Percentiles rank a stretch among this genome's conserved stretches.
These are phyloP conservation scores for Scolopax rusticola DNA, from an alignment of 2,797 vertebrate genomes.

Conservation along the genomic window DNA sequence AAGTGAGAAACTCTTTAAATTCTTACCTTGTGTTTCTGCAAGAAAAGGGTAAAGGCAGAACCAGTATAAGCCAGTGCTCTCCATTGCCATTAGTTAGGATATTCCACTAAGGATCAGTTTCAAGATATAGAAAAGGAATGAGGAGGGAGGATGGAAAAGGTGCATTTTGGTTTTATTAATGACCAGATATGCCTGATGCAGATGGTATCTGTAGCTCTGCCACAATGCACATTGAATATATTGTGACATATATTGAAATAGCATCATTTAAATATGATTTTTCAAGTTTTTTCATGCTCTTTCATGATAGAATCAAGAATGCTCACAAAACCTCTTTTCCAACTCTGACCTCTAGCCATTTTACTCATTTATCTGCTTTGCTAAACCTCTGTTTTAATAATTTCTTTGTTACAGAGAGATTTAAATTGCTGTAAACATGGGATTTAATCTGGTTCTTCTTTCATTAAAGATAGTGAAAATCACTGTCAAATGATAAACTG, in stretches of 20 bases:
- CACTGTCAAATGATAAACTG: not conserved
- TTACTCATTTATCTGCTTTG: not conserved
- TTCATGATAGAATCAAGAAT: not conserved
- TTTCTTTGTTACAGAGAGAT: not conserved
- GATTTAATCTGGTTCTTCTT: not conserved
- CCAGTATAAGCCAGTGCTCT: not conserved
- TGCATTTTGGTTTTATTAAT: not conserved
- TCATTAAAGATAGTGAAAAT: not conserved
- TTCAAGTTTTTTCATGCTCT: not conserved
- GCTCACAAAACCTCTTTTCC: not conserved
- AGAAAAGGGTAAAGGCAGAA: not conserved
- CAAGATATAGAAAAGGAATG: not conserved
- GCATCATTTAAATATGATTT: not conserved
- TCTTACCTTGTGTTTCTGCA: not conserved
- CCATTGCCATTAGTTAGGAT: not conserved
- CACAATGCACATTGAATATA: not conserved
- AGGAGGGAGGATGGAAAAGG: not conserved
- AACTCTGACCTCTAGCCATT: not conserved
- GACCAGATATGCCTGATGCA: not conserved
- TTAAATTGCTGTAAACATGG: not conserved
- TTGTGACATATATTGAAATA: not conserved
- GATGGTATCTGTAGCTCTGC: not conserved
- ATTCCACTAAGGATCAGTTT: not conserved
- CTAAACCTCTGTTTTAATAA: not conserved
- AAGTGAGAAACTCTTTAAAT: not conserved